Percentiles rank a stretch among this genome's conserved stretches.
Evolutionary conservation across 2,113 vertebrate species (phyloP).

Genomic region (Tetraodon nigroviridis): DNA sequence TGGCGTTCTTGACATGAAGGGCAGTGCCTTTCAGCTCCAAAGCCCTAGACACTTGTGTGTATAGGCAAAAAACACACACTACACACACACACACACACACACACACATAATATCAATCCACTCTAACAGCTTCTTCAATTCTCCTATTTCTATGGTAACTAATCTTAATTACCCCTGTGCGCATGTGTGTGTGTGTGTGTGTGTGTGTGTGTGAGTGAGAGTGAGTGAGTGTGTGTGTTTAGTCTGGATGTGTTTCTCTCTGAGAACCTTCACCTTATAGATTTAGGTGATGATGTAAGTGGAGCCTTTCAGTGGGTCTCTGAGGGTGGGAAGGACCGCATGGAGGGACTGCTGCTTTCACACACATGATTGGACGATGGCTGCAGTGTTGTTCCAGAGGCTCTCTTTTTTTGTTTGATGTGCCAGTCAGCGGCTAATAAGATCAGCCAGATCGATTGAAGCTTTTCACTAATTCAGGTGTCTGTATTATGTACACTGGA

Average conservation of each 20-base stretch:
- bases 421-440: constrained; percentile 59
- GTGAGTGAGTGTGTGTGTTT: constrained; percentile 13
- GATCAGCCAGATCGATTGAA: constrained; percentile 63
- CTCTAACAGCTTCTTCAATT: constrained; percentile 51
- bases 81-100: constrained; percentile 1
- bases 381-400: constrained; percentile 38
- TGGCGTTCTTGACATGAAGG: constrained; percentile 23
- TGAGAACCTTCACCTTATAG: constrained; percentile 61
- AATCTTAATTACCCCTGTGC: constrained; percentile 54
- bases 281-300: constrained; percentile 62
- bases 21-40: not conserved
- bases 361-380: constrained; percentile 50
- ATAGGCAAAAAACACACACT: no score
- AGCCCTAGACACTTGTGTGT: not conserved
- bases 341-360: constrained; percentile 43
- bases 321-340: constrained; percentile 34
- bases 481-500: constrained; percentile 43
- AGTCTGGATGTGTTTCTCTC: constrained; percentile 34
- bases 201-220: constrained; percentile 17
- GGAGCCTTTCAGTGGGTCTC: constrained; percentile 53
- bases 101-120: constrained; percentile 37
- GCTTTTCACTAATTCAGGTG: constrained; percentile 58
- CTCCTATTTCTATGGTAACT: constrained; percentile 64
- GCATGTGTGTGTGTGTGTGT: constrained; percentile 18
- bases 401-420: constrained; percentile 55